phyloP scores from a whole-genome alignment of 2,113 vertebrate genomes.

The Gymnobelideus leadbeateri region DNA sequence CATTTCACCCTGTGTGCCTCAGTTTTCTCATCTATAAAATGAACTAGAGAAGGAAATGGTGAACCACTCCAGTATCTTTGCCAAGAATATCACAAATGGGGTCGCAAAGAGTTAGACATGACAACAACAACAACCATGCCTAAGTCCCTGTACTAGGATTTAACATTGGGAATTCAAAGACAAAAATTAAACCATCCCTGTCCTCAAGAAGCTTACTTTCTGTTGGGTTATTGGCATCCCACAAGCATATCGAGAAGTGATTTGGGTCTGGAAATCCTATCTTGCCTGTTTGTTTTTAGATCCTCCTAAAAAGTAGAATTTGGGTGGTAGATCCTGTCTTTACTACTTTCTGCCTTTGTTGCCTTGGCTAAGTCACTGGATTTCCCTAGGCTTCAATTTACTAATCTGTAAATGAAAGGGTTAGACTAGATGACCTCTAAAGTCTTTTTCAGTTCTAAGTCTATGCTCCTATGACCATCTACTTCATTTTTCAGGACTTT shows the following conservation, averaged over 20 bases:
- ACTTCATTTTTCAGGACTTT: not conserved
- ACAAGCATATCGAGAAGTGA: not conserved
- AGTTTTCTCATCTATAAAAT: not conserved
- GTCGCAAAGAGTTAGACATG: not conserved
- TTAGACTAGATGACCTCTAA: not conserved
- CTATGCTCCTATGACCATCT: not conserved
- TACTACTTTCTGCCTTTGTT: not conserved
- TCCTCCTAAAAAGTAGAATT: not conserved
- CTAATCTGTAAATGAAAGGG: not conserved
- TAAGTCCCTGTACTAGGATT: not conserved
- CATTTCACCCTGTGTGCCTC: not conserved
- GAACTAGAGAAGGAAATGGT: not conserved
- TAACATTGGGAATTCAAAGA: not conserved
- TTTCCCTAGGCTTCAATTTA: not conserved
- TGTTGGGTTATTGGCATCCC: not conserved
- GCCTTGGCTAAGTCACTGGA: not conserved
- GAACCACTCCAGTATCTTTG: not conserved
- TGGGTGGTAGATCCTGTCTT: not conserved
- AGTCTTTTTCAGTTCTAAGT: not conserved
- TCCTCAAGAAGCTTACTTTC: not conserved
- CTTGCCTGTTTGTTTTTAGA: not conserved
- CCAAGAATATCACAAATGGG: not conserved
- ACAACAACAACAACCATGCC: not conserved
- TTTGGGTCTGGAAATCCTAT: not conserved
- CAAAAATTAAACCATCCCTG: not conserved